Conservation (phyloP, 2,888 invertebrate genomes). For the Drosophila multiciliata region DNA sequence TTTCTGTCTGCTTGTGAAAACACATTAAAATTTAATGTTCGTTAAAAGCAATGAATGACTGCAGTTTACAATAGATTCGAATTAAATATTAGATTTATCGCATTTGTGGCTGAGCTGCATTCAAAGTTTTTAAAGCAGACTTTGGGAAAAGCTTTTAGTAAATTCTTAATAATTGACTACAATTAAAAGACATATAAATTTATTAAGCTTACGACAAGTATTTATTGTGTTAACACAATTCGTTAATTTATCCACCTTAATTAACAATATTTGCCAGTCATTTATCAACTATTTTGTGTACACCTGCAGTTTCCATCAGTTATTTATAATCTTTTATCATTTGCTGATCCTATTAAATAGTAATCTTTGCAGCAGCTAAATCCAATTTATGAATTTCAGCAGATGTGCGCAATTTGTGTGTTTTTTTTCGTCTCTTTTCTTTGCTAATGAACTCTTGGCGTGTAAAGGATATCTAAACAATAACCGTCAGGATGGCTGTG, state of each 20-base stretch:
- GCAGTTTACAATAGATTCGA: background rate
- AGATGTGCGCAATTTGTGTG: conserved; percentile 51
- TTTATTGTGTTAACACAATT: background rate
- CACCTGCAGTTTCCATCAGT: conserved; percentile 23
- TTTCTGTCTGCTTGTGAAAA: conserved; percentile 18
- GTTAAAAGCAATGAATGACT: conserved; percentile 22
- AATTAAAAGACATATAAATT: background rate
- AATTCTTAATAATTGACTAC: background rate
- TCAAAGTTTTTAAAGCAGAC: conserved; percentile 3
- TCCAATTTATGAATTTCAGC: conserved; percentile 52
- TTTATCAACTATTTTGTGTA: conserved; percentile 9
- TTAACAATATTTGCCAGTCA: conserved; percentile 17
- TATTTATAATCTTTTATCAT: conserved; percentile 32
- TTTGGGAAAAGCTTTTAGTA: background rate
- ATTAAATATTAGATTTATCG: conserved; percentile 16
- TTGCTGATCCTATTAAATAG: conserved; percentile 58
- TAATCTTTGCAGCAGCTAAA: conserved; percentile 47
- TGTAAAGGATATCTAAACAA: conserved; percentile 62
- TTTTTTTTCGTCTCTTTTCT: background rate
- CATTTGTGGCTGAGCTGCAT: conserved; percentile 15
- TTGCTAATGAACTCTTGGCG: conserved; percentile 74
- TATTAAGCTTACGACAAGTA: background rate
- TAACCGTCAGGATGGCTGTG: conserved; percentile 11
- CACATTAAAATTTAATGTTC: conserved; percentile 45
- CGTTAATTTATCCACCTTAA: conserved; percentile 15